phyloP scores from a whole-genome alignment of 2,888 invertebrate species.

The Acholoe squamosa region DNA sequence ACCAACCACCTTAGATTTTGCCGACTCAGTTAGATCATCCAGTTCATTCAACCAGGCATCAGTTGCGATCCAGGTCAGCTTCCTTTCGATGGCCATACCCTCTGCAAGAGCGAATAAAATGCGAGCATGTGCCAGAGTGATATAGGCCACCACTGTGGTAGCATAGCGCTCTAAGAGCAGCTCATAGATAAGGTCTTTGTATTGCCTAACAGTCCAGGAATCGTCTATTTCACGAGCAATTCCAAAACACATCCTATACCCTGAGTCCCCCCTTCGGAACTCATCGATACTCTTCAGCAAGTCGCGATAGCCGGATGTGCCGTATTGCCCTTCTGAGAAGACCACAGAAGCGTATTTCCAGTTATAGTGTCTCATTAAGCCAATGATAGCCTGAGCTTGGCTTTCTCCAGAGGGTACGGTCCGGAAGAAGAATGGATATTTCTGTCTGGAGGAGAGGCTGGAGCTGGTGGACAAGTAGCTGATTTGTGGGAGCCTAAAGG shows the following conservation, averaged over 20 bases:
- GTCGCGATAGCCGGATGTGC: conserved; percentile 37
- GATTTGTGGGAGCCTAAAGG: conserved; percentile 70
- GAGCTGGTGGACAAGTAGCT: conserved; percentile 72
- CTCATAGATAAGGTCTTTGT: conserved; percentile 66
- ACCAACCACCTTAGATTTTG: conserved; percentile 68
- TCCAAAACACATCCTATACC: conserved; percentile 69
- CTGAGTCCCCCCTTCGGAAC: not conserved
- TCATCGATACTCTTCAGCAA: not conserved
- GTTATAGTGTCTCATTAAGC: conserved; percentile 68
- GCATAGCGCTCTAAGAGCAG: conserved; percentile 63
- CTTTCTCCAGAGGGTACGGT: conserved; percentile 70
- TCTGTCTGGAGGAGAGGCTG: conserved; percentile 68
- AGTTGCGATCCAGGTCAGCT: conserved; percentile 72
- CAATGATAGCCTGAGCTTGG: conserved; percentile 70
- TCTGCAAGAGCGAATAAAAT: conserved; percentile 66
- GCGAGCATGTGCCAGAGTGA: conserved; percentile 65
- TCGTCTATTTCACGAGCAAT: conserved; percentile 64
- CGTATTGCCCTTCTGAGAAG: conserved; percentile 70
- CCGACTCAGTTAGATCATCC: conserved; percentile 67
- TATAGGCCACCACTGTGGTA: conserved; percentile 69
- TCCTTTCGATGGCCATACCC: conserved; percentile 63
- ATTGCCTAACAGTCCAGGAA: conserved; percentile 66
- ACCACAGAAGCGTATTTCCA: conserved; percentile 72
- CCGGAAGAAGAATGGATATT: conserved; percentile 70
- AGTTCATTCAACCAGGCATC: conserved; percentile 72